Percentiles rank a stretch among this genome's conserved stretches.
Conservation (phyloP, 92 coral and sea anemone species). For the Umimayanthus chanpuru region DNA sequence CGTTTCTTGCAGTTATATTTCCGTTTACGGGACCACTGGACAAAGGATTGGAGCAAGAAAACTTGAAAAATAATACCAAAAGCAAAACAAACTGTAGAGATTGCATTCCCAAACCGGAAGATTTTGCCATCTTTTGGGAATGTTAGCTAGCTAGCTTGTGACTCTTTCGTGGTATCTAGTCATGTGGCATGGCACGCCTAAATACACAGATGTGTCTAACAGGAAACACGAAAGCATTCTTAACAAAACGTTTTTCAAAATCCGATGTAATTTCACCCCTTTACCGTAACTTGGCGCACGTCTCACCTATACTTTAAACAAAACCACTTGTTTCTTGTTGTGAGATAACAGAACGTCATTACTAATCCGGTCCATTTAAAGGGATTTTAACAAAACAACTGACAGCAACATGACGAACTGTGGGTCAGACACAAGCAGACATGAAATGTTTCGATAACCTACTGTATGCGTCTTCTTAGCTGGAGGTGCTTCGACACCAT, state of each 20-base stretch:
- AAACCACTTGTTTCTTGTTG: constrained; percentile 7
- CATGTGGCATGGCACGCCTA: neutral
- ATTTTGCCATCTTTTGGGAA: constrained; percentile 8
- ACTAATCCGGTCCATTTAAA: neutral
- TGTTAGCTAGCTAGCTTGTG: neutral
- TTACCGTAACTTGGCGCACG: neutral
- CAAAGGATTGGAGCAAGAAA: neutral
- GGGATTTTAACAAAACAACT: neutral
- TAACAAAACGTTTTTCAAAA: neutral
- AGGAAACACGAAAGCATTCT: constrained; percentile 14
- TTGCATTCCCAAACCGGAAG: neutral
- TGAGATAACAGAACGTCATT: neutral
- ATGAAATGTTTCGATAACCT: neutral
- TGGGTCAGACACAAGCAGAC: neutral
- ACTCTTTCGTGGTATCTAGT: neutral
- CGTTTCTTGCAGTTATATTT: neutral
- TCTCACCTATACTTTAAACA: neutral
- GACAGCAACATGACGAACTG: neutral
- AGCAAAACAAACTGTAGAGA: neutral
- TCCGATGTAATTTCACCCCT: constrained; percentile 38
- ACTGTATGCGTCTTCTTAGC: neutral
- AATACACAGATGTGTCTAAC: constrained; percentile 10
- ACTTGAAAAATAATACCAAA: neutral
- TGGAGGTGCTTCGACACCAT: neutral
- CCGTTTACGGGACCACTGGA: neutral